A percentile compares a stretch with the other conserved stretches of the same genome.
These are phyloP conservation scores for Enteromius afrohamiltoni DNA, from an alignment of 2,797 vertebrate species.

Conservation along the genomic window DNA sequence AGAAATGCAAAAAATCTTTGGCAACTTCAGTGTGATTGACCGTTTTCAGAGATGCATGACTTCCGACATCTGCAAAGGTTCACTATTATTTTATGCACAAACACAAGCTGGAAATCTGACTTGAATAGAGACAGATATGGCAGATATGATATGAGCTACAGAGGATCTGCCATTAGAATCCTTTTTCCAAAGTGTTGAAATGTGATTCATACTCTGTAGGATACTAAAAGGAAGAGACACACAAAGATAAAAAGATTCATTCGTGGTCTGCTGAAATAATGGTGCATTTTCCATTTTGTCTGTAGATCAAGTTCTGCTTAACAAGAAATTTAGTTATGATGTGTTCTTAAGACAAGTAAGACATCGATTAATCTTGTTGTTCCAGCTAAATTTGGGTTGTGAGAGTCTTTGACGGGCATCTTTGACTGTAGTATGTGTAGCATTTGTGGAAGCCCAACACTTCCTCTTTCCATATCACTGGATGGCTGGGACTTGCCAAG, in stretches of 20 bases:
- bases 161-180: not conserved
- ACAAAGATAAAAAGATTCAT: not conserved
- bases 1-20: constrained; percentile 3
- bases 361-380: not conserved
- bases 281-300: not conserved
- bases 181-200: constrained; percentile 5
- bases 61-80: not conserved
- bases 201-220: constrained; percentile 33
- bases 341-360: not conserved
- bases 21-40: not conserved
- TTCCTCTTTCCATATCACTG: constrained; percentile 29
- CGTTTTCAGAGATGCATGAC: constrained; percentile 2
- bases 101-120: not conserved
- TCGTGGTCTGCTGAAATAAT: constrained; percentile 1
- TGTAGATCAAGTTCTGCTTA: constrained; percentile 11
- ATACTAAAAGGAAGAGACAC: constrained; percentile 6
- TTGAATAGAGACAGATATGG: not conserved
- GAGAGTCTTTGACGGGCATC: not conserved
- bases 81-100: not conserved
- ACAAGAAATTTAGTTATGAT: not conserved
- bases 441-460: constrained; percentile 25
- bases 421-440: constrained; percentile 39
- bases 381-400: not conserved
- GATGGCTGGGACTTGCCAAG: constrained; percentile 47
- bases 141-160: not conserved